A percentile compares a stretch with the other conserved stretches of the same genome.
Evolutionary conservation across 1,140 invertebrate genomes (phyloP).

Genomic region (Phthorimaea operculella): DNA sequence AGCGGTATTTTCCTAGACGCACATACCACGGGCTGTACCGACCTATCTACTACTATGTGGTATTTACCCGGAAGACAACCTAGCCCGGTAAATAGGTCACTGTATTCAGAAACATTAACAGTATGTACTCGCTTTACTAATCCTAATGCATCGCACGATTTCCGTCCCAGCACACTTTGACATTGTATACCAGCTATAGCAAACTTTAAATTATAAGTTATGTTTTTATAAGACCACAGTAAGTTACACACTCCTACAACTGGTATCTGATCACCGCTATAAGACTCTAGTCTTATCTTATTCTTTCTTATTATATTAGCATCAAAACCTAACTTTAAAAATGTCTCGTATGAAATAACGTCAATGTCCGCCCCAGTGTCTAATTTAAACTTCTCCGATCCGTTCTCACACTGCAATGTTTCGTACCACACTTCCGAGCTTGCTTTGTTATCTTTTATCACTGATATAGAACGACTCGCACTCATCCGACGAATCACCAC

Average conservation of each 20-base stretch:
- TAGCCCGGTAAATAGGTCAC: slow-evolving; percentile 7
- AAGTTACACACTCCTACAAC: slow-evolving; percentile 24
- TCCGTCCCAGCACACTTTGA: slow-evolving; percentile 10
- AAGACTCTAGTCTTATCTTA: slow-evolving; percentile 10
- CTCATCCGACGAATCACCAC: not conserved
- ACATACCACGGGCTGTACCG: slow-evolving; percentile 2
- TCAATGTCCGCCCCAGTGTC: slow-evolving; percentile 11
- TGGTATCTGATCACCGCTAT: slow-evolving; percentile 3
- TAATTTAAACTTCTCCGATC: not conserved
- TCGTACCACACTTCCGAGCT: slow-evolving; percentile 15
- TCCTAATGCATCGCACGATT: slow-evolving; percentile 6
- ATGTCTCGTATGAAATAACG: slow-evolving; percentile 15
- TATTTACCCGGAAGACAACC: slow-evolving; percentile 11
- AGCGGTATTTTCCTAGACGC: slow-evolving; percentile 7
- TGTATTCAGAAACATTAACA: slow-evolving; percentile 6
- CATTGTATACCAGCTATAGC: slow-evolving; percentile 8
- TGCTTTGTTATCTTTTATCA: slow-evolving; percentile 18
- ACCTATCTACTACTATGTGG: not conserved
- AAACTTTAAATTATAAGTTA: not conserved
- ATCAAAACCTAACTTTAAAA: slow-evolving; percentile 14
- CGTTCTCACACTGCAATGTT: slow-evolving; percentile 10
- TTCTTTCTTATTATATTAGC: slow-evolving; percentile 1
- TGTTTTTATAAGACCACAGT: slow-evolving; percentile 19
- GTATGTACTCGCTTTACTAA: slow-evolving; percentile 8
- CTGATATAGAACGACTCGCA: slow-evolving; percentile 3